Evolutionary conservation across 2,888 invertebrate species (phyloP).

Genomic region (Tenodera sinensis): DNA sequence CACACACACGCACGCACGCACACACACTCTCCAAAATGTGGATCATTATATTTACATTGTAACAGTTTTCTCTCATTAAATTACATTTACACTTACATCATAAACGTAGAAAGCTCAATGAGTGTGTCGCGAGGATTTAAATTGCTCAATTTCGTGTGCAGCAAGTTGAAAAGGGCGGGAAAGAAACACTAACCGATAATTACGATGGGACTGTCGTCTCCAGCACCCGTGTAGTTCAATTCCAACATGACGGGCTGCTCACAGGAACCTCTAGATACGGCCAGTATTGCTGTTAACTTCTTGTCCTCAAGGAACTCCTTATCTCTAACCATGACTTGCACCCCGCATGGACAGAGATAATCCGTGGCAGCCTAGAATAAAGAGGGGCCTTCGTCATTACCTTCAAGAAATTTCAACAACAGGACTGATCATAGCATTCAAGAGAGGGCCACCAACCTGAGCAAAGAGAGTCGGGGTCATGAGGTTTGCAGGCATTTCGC

Average conservation of each 20-base stretch:
- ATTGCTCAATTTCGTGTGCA: too few relatives aligned
- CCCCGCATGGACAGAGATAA: constrained; percentile 43
- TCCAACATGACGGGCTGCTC: constrained; percentile 55
- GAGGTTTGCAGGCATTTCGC: constrained; percentile 73
- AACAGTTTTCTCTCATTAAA: too few relatives aligned
- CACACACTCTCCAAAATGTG: too few relatives aligned
- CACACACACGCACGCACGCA: too few relatives aligned
- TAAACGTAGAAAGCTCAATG: too few relatives aligned
- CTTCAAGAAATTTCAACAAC: neutral
- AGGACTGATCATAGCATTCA: neutral
- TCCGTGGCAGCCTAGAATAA: constrained; percentile 41
- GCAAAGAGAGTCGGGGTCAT: constrained; percentile 75
- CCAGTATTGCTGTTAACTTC: constrained; percentile 64
- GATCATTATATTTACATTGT: too few relatives aligned
- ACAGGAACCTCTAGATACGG: constrained; percentile 52
- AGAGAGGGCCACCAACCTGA: constrained; percentile 43
- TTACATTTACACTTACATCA: too few relatives aligned
- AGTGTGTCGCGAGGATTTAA: too few relatives aligned
- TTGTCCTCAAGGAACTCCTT: constrained; percentile 58
- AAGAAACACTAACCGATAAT: constrained; percentile 51
- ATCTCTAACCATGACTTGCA: constrained; percentile 52
- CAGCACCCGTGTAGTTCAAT: constrained; percentile 50
- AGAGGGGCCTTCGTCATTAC: neutral
- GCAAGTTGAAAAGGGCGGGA: too few relatives aligned
- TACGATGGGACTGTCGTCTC: constrained; percentile 49